phyloP scores from a whole-genome alignment of 1,140 invertebrate species.

The Bombus waltoni region DNA sequence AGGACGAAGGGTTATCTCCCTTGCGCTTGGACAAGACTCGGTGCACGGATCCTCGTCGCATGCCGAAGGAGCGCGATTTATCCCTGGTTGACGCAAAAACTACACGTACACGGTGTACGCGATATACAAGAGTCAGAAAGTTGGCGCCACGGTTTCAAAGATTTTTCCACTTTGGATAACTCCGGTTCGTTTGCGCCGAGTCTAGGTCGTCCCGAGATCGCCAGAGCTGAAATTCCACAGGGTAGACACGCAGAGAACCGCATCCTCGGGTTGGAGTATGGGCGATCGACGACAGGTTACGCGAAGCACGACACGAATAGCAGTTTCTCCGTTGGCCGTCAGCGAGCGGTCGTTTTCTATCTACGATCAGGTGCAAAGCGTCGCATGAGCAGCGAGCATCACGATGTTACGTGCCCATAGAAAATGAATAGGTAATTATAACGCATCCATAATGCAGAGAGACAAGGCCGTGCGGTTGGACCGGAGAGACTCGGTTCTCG shows the following conservation, averaged over 20 bases:
- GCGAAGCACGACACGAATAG: constrained; percentile 3
- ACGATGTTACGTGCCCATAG: constrained; percentile 74
- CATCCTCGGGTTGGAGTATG: not conserved
- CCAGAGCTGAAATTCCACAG: constrained; percentile 18
- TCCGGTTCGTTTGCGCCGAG: not conserved
- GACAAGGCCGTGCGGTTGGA: constrained; percentile 48
- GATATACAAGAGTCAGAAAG: too few relatives aligned
- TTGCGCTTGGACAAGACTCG: too few relatives aligned
- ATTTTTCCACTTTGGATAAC: too few relatives aligned
- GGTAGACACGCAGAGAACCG: not conserved
- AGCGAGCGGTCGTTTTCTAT: constrained; percentile 31
- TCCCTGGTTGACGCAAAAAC: too few relatives aligned
- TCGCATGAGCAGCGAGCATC: constrained; percentile 63
- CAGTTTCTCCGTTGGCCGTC: not conserved
- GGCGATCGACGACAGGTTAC: constrained; percentile 20
- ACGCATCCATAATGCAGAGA: constrained; percentile 72
- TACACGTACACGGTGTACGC: too few relatives aligned
- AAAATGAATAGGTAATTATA: constrained; percentile 79
- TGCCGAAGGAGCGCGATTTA: too few relatives aligned
- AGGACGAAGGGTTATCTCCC: too few relatives aligned
- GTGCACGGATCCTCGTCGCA: too few relatives aligned
- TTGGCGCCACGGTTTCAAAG: too few relatives aligned
- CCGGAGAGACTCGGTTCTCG: constrained; percentile 27
- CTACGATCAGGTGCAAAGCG: constrained; percentile 73
- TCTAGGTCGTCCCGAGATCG: not conserved